These are phyloP conservation scores for Siniperca obscura DNA, from an alignment of 2,797 vertebrate species.

Conservation along the genomic window DNA sequence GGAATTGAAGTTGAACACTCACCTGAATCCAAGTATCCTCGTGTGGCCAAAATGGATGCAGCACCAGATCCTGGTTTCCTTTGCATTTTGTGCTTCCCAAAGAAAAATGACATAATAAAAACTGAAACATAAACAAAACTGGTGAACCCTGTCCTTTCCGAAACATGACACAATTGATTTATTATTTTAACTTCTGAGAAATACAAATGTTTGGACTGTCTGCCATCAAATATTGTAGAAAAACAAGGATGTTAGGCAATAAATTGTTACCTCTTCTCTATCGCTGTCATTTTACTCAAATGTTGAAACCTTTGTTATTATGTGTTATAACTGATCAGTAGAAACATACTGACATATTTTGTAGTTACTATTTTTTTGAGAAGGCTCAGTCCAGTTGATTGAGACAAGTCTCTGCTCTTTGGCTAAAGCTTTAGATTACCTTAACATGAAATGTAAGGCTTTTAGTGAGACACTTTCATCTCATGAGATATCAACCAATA, in stretches of 20 bases:
- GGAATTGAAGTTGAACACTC: slow-evolving; percentile 13
- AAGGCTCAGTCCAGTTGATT: not conserved
- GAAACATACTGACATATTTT: too few relatives aligned
- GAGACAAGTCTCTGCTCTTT: not conserved
- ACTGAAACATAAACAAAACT: slow-evolving; percentile 31
- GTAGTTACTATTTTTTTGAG: too few relatives aligned
- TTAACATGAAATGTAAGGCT: not conserved
- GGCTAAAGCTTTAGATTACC: not conserved
- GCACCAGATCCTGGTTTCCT: slow-evolving; percentile 9
- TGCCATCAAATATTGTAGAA: slow-evolving; percentile 27
- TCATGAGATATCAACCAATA: not conserved
- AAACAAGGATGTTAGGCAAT: slow-evolving; percentile 49
- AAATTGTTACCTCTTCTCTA: slow-evolving; percentile 33
- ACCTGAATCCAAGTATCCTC: slow-evolving; percentile 10
- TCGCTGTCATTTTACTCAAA: not conserved
- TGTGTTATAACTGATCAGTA: not conserved
- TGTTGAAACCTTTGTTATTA: not conserved
- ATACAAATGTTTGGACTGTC: slow-evolving; percentile 21
- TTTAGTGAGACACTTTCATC: not conserved
- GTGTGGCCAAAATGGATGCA: slow-evolving; percentile 31
- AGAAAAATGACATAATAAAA: slow-evolving; percentile 49
- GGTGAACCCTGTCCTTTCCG: not conserved
- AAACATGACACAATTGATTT: not conserved
- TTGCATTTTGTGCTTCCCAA: slow-evolving; percentile 61
- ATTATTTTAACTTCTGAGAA: slow-evolving; percentile 5